Evolutionary conservation across 2,888 invertebrate species (phyloP).

Genomic region (Xanthorhoe designata): DNA sequence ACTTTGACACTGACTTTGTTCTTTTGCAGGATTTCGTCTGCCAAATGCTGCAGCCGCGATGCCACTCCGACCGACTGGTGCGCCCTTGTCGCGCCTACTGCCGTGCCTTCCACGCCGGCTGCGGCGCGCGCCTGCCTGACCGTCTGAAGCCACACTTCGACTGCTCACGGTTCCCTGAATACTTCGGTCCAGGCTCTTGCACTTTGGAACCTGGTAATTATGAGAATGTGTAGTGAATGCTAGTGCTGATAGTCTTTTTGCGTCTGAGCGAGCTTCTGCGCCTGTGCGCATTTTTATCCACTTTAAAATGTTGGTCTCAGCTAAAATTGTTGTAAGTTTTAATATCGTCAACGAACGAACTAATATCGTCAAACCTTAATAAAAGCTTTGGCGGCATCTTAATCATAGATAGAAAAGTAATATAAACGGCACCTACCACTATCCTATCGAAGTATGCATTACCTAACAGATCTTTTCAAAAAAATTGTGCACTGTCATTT

Average conservation of each 20-base stretch:
- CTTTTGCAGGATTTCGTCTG: slow-evolving; percentile 91
- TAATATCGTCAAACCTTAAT: too few relatives aligned
- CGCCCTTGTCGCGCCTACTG: slow-evolving; percentile 94
- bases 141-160: slow-evolving; percentile 90
- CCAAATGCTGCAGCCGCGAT: slow-evolving; percentile 93
- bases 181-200: slow-evolving; percentile 90
- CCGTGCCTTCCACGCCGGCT: slow-evolving; percentile 93
- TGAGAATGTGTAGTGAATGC: background rate
- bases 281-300: too few relatives aligned
- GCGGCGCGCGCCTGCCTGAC: slow-evolving; percentile 90
- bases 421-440: too few relatives aligned
- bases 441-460: too few relatives aligned
- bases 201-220: slow-evolving; percentile 89
- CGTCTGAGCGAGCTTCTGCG: too few relatives aligned
- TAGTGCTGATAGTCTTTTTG: too few relatives aligned
- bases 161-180: slow-evolving; percentile 92
- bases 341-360: too few relatives aligned
- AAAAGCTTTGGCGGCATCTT: too few relatives aligned
- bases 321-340: too few relatives aligned
- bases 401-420: too few relatives aligned
- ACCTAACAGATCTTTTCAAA: background rate
- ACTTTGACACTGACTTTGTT: background rate
- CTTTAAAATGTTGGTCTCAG: too few relatives aligned
- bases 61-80: slow-evolving; percentile 86
- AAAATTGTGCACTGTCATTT: background rate